A percentile compares a stretch with the other conserved stretches of the same genome.
Evolutionary conservation across 2,888 invertebrate genomes (phyloP).

Genomic region (Melanostoma mellinum): DNA sequence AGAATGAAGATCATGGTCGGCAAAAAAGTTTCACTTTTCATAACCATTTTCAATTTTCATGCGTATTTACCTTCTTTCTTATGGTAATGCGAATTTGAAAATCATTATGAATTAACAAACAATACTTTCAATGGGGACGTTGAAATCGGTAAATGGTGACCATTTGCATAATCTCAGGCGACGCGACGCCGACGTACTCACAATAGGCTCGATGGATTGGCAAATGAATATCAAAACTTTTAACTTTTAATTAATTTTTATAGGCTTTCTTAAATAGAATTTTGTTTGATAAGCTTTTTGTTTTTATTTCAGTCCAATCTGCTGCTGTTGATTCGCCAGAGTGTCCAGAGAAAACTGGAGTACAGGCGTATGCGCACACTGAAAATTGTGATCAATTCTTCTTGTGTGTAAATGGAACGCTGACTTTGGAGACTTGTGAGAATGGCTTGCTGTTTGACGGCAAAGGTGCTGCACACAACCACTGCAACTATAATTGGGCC

Average conservation of each 20-base stretch:
- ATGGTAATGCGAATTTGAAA: constrained; percentile 12
- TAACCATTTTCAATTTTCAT: constrained; percentile 42
- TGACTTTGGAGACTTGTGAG: constrained; percentile 94
- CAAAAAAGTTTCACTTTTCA: constrained; percentile 58
- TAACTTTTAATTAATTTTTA: constrained; percentile 25
- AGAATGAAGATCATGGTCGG: constrained; percentile 56
- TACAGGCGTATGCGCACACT: constrained; percentile 92
- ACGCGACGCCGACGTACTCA: constrained; percentile 1
- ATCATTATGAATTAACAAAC: constrained; percentile 44
- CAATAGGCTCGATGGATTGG: constrained; percentile 11
- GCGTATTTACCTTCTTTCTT: constrained; percentile 16
- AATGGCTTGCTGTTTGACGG: constrained; percentile 96
- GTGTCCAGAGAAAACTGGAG: constrained; percentile 92
- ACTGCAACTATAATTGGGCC: constrained; percentile 97
- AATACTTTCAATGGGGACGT: neutral
- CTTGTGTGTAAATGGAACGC: constrained; percentile 94
- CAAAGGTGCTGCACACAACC: constrained; percentile 93
- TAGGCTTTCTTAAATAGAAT: constrained; percentile 3
- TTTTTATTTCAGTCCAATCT: constrained; percentile 84
- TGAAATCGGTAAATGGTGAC: neutral
- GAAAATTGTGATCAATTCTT: constrained; percentile 94
- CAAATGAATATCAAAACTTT: constrained; percentile 38
- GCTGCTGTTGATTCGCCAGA: constrained; percentile 86
- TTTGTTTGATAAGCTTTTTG: constrained; percentile 32
- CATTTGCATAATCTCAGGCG: constrained; percentile 45